Evolutionary conservation across 2,888 invertebrate genomes (phyloP), one percentile per base, ranked within the genome.

Genomic region (Laspeyria flexula): DNA sequence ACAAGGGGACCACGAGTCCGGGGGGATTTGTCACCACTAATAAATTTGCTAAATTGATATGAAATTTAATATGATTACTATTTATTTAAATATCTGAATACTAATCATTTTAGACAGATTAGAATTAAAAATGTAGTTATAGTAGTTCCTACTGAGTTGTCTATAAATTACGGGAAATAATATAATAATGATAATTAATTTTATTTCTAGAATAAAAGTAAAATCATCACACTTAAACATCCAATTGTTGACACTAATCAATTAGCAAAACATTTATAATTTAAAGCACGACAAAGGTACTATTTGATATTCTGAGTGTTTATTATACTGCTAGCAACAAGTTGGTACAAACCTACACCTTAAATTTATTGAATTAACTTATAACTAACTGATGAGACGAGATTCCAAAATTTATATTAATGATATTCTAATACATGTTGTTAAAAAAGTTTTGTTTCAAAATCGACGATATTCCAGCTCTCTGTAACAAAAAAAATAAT

Each of bases 181-280:
- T 12, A 25, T 10, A 39, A 49, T 27, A 51, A 51, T 65, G 60
- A 69, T 66, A 64, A 6, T 65, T 66, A 58, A 10, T 41, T 68
- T 66, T 66, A 68, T 69, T 66, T 34, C 61, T 51, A 2, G 49
- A 69, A 61, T 61, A 65, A 69, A 69, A 33, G 15, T 55, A 66
- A 68, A 69, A 60, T 68, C 66, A 68, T 34, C 21, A 23, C 1
- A 41, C 30, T 16, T 34, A 34, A 1, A 18, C 7, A 21, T n/a
- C 2, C 1, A 9, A 25, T 3, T 12, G 12, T 5, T 12, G 13
- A 38, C 13, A 25, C 9, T n/a, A 15, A 12, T 18, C 34, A 41
- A 16, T 43, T 25, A 43, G 43, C 34, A 34, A 34, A 25, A 43
- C 34, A 27, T 34, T 16, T 12, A 42, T 23, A 33, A 42, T 41